Conservation (phyloP, 2,113 vertebrate genomes). For the Oncorhynchus keta region DNA sequence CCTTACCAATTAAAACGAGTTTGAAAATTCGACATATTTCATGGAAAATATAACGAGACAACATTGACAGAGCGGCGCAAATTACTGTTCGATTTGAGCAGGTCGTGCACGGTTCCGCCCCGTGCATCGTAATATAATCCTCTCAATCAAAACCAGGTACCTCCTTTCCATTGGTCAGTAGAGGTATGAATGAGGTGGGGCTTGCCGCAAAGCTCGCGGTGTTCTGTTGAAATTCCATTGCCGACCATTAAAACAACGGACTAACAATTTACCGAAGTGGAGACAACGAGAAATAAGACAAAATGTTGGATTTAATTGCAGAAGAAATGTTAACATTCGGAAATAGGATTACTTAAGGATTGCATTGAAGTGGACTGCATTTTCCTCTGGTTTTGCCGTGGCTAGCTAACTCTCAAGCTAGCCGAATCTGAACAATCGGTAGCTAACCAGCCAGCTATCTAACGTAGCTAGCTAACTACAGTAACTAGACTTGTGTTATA, state of each 20-base stretch:
- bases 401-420: constrained; percentile 59
- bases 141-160: constrained; percentile 41
- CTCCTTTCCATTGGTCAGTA: constrained; percentile 31
- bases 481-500: constrained; percentile 17
- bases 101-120: no score
- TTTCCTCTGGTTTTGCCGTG: constrained; percentile 33
- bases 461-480: not conserved
- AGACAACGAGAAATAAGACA: not conserved
- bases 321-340: not conserved
- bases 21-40: no score
- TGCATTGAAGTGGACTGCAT: constrained; percentile 48
- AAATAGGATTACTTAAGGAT: constrained; percentile 1
- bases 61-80: no score
- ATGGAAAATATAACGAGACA: no score
- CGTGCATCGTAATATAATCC: constrained; percentile 17
- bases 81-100: no score
- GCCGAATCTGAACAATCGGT: constrained; percentile 49
- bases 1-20: no score
- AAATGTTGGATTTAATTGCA: constrained; percentile 3
- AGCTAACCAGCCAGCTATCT: not conserved
- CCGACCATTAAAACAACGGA: constrained; percentile 61
- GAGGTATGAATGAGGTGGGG: constrained; percentile 49
- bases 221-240: constrained; percentile 70
- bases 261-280: not conserved
- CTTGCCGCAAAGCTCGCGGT: constrained; percentile 48